Base-by-base conservation (phyloP, 2,113 vertebrate species). In the Pelusios castaneus region DNA sequence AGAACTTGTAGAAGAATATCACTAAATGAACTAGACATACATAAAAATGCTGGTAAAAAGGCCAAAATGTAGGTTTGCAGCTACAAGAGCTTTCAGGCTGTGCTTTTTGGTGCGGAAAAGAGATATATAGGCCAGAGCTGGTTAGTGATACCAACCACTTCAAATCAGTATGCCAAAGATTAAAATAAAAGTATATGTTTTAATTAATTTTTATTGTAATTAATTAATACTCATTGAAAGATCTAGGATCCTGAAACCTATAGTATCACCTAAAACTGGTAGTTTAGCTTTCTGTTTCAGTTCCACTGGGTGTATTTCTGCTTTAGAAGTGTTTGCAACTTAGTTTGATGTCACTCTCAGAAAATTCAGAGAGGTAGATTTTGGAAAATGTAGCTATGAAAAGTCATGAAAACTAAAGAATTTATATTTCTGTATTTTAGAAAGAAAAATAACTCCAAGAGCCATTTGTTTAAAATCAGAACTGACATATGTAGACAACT, bases 101-200 rank as follows among this genome's bases (percentile, higher is more conserved):
- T 87, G 80, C 24, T 41, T 91, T 13, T 78, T 60, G 56, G 29
- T 60, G 27, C 67, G 29, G 84, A 8, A 4, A 21, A 29, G 81
- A 27, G 31, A 54, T 91, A 38, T 6, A 14, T 92, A 38, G 14
- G 2, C 82, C 80, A 55, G 5, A 41, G 6, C 84, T 82, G 38
- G 17, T 89, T 81, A 52, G 80, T 45, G 54, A 81, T 31, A 31
- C n/a, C 10, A 8, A 70, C 29, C 12, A 31, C 58, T 60, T 31
- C 89, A 85, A 77, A 85, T 92, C n/a, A 83, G n/a, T 58, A n/a
- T 58, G 22, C 63, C 56, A 21, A 43, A 38, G 51, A 2, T 75
- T 88, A 29, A 78, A 81, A 79, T 86, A 43, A 34, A 11, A 34
- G 31, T 49, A 2, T 3, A 11, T 76, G 51, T 49, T 88, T 63